Evolutionary conservation across 23 tunicate species (phyloP).

Genomic region (Halocynthia aurantium): DNA sequence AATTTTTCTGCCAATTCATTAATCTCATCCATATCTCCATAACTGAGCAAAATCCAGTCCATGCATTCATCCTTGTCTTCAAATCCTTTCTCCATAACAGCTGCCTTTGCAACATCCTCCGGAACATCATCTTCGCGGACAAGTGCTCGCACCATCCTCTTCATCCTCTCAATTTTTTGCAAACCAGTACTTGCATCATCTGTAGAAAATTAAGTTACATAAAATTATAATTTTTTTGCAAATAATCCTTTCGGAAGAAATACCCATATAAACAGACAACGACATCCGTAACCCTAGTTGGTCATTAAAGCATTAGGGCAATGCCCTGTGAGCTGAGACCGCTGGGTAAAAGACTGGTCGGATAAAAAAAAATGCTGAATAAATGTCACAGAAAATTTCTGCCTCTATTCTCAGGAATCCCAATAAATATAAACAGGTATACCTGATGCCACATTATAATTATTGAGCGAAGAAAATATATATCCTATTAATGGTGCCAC

Average conservation of each 20-base stretch:
- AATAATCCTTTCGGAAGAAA: too few relatives aligned
- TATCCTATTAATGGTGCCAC: too few relatives aligned
- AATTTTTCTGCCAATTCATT: constrained; percentile 28
- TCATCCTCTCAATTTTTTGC: constrained; percentile 3
- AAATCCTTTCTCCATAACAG: constrained; percentile 24
- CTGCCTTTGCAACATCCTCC: constrained; percentile 52
- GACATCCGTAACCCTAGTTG: too few relatives aligned
- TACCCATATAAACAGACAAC: too few relatives aligned
- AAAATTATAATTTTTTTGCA: neutral
- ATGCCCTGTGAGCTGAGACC: too few relatives aligned
- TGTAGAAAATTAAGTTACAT: neutral
- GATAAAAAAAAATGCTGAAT: neutral
- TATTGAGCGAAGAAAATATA: too few relatives aligned
- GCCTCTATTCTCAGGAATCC: too few relatives aligned
- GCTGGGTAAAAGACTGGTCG: neutral
- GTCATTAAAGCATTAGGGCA: too few relatives aligned
- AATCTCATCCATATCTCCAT: constrained; percentile 28
- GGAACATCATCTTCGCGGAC: constrained; percentile 23
- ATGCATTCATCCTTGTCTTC: constrained; percentile 43
- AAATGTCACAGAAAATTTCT: too few relatives aligned
- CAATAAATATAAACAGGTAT: too few relatives aligned
- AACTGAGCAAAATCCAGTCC: constrained; percentile 28
- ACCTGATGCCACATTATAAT: too few relatives aligned
- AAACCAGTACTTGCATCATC: neutral
- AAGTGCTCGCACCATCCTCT: constrained; percentile 20